phyloP scores from a whole-genome alignment of 2,113 vertebrate genomes.

The Camelus bactrianus region DNA sequence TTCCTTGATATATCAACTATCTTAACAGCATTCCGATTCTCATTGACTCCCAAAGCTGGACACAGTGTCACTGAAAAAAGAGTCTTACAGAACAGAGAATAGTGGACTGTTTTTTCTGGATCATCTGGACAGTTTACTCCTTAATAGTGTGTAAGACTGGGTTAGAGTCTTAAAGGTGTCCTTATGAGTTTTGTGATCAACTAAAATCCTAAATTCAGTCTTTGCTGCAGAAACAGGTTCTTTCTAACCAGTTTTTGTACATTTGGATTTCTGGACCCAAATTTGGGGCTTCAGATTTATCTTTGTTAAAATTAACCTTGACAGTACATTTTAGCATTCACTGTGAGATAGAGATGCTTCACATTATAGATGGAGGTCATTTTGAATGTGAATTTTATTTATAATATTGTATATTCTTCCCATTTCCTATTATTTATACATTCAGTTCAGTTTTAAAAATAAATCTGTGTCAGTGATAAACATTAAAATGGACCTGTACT shows the following conservation, averaged over 20 bases:
- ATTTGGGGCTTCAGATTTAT: neutral
- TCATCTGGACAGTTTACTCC: neutral
- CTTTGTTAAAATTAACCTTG: neutral
- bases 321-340: neutral
- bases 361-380: neutral
- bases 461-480: neutral
- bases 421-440: neutral
- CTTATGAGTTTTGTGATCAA: neutral
- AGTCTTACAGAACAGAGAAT: neutral
- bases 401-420: neutral
- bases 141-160: neutral
- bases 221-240: neutral
- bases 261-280: slow-evolving; percentile 31
- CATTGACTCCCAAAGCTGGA: neutral
- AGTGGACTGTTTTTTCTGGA: neutral
- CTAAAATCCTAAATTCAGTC: neutral
- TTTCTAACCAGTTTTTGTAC: neutral
- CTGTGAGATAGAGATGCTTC: neutral
- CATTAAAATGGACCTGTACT: neutral
- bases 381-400: neutral
- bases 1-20: neutral
- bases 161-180: neutral
- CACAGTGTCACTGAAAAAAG: neutral
- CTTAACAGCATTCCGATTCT: neutral
- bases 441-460: slow-evolving; percentile 15